Evolutionary conservation across 2,888 invertebrate genomes (phyloP), one percentile per base, ranked within the genome.

Genomic region (Hypsopygia costalis): DNA sequence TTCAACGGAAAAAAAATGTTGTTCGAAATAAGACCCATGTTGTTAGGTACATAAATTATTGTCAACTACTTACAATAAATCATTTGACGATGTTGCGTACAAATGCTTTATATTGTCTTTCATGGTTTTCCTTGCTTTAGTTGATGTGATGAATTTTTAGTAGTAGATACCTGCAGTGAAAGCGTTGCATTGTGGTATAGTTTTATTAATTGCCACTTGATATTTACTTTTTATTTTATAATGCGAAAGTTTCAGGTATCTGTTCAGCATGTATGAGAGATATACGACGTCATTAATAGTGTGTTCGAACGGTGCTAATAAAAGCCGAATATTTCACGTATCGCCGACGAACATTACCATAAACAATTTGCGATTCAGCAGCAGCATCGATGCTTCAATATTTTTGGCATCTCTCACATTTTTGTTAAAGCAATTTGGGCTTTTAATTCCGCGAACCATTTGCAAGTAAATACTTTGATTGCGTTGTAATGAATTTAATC

Each of bases 351-450:
- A 56, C 58, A 78, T 81, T 81, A 75, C 70, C 76, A 79, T 77
- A 74, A 80, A 81, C 74, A 76, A 79, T 81, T 80, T 74, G 62
- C 65, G 62, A 73, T 64, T 73, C 74, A 65, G 65, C 69, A 58
- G 63, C 63, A 66, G 70, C 66, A 64, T 51, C 58, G 60, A 63
- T 69, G 65, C 71, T 71, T 72, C 69, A 67, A 71, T 73, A 72
- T 69, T 69, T 45, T 74, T 70, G 62, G 56, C 55, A 59, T 55
- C 55, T 43, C 47, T 52, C 44, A 47, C 40, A 44, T 47, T 46
- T 47, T 47, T 44, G 48, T 45, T 44, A 37, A 48, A 43, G 46
- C 49, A 47, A 45, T 46, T 47, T 46, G 46, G 41, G 28, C 35
- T 49, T 48, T 39, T 46, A 42, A 46, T 45, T 41, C 40, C 11